phyloP scores from a whole-genome alignment of 2,797 vertebrate genomes.

The Dermochelys coriacea region DNA sequence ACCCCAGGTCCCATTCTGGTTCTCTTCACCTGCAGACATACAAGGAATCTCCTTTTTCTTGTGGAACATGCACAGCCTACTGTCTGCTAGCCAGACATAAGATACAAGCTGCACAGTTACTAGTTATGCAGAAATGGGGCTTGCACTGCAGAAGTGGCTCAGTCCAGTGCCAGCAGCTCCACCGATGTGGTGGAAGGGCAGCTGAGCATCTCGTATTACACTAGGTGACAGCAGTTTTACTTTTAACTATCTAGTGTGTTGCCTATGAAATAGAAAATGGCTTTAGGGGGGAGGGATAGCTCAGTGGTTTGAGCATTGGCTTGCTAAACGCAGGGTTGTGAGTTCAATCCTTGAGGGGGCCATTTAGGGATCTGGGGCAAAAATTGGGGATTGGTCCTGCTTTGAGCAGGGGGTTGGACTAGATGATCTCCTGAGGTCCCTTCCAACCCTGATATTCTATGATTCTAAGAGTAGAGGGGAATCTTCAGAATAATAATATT shows the following conservation, averaged over 20 bases:
- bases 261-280: not conserved
- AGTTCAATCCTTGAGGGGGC: too few species aligned
- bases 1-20: not conserved
- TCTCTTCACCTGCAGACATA: rapidly evolving
- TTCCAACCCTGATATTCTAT: too few species aligned
- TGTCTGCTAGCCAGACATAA: not conserved
- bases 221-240: not conserved
- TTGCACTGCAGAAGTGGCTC: not conserved
- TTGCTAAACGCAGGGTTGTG: too few species aligned
- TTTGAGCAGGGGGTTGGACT: too few species aligned
- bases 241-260: not conserved
- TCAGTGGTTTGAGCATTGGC: too few species aligned
- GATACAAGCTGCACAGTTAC: not conserved
- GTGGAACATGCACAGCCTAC: rapidly evolving
- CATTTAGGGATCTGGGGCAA: too few species aligned
- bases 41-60: not conserved
- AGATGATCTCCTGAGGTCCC: too few species aligned
- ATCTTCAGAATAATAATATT: not conserved
- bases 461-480: not conserved
- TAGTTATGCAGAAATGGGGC: not conserved
- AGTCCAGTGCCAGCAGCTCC: not conserved
- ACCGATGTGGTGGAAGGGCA: not conserved
- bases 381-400: too few species aligned
- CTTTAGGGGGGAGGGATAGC: too few species aligned
- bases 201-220: not conserved